Conservation (phyloP, 35 echinoderm and acorn worm species). For the Amphiura filiformis region DNA sequence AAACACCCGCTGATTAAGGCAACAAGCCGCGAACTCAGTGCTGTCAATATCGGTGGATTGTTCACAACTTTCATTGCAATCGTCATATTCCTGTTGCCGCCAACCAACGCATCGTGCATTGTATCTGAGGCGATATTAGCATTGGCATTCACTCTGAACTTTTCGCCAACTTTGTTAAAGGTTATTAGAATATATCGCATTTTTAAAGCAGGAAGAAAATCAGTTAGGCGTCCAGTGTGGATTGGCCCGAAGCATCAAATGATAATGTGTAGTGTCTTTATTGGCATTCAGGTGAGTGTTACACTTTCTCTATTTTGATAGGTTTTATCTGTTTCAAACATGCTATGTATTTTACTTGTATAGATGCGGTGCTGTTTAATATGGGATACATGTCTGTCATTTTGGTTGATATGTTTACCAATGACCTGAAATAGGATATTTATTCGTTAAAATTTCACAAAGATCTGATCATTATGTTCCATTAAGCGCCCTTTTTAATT, state of each 20-base stretch:
- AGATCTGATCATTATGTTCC: no score
- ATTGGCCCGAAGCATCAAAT: conserved; percentile 60
- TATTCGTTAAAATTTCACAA: no score
- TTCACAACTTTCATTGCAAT: neutral
- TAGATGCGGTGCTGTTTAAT: no score
- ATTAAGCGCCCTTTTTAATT: no score
- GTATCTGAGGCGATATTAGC: neutral
- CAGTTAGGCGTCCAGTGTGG: conserved; percentile 38
- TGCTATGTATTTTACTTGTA: no score
- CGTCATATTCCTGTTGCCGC: neutral
- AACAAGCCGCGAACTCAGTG: neutral
- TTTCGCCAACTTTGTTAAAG: conserved; percentile 2
- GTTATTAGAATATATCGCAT: conserved; percentile 62
- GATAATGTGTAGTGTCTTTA: conserved; percentile 13
- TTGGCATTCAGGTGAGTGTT: conserved; percentile 46
- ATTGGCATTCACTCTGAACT: conserved; percentile 9
- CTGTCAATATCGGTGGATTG: neutral
- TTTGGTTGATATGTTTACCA: no score
- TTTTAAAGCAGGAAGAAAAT: conserved; percentile 58
- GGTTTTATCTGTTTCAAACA: no score
- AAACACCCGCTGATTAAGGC: neutral
- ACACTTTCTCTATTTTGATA: no score
- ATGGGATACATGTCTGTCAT: no score
- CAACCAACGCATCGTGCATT: neutral
- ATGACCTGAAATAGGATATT: no score